phyloP scores from a whole-genome alignment of 2,888 invertebrate genomes.

The Drosophila paranaensis region DNA sequence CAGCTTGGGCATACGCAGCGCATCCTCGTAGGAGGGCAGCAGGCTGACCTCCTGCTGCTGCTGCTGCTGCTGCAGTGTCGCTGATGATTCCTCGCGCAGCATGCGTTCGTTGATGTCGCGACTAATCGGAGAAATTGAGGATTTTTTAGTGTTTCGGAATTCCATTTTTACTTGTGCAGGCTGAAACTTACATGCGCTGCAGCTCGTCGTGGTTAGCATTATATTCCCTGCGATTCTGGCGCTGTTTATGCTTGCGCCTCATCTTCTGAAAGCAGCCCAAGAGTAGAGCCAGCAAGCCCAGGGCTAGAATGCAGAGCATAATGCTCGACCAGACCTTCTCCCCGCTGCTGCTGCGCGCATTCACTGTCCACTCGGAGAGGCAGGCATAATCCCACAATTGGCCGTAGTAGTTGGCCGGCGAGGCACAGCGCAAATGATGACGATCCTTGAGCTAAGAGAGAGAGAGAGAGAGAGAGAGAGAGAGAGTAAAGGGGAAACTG shows the following conservation, averaged over 20 bases:
- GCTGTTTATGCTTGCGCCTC: constrained; percentile 85
- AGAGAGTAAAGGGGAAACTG: accelerated
- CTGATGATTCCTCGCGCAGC: constrained; percentile 86
- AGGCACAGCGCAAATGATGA: constrained; percentile 87
- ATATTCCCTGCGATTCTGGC: constrained; percentile 85
- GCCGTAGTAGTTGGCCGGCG: constrained; percentile 87
- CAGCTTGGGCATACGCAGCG: constrained; percentile 90
- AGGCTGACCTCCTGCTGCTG: constrained; percentile 89
- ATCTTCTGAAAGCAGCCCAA: constrained; percentile 83
- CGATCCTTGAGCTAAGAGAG: constrained; percentile 78
- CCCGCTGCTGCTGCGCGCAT: constrained; percentile 81
- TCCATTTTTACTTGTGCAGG: neutral
- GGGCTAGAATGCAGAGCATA: constrained; percentile 84
- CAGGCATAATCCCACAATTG: constrained; percentile 90
- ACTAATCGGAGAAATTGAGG: constrained; percentile 52
- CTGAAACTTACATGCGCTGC: constrained; percentile 79
- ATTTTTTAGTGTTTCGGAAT: too few species aligned
- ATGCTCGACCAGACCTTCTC: constrained; percentile 87
- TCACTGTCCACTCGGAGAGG: constrained; percentile 87
- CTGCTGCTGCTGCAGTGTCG: constrained; percentile 87
- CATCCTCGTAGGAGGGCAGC: constrained; percentile 92
- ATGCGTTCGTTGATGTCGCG: constrained; percentile 86
- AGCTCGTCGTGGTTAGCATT: constrained; percentile 85
- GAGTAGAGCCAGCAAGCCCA: constrained; percentile 64
- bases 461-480: neutral